Evolutionary conservation across 2,888 invertebrate species (phyloP).

Genomic region (Xestia xanthographa): DNA sequence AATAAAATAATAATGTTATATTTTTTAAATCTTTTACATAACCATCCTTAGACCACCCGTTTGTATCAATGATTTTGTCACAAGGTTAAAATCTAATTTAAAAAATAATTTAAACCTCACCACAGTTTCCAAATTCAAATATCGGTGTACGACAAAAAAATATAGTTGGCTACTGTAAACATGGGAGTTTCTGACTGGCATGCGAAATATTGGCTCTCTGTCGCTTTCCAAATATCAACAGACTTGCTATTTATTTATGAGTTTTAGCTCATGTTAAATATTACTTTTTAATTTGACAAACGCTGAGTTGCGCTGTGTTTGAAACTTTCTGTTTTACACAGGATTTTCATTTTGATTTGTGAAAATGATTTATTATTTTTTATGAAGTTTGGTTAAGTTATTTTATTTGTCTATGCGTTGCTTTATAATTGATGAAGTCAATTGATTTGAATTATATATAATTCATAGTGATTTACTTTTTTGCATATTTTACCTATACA

Average conservation of each 20-base stretch:
- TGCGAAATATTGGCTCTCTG: slow-evolving; percentile 66
- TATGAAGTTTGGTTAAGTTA: not conserved
- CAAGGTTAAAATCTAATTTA: not conserved
- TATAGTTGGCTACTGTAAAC: slow-evolving; percentile 52
- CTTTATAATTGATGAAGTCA: not conserved
- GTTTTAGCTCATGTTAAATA: slow-evolving; percentile 60
- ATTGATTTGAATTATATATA: not conserved
- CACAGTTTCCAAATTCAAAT: slow-evolving; percentile 44
- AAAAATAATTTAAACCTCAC: slow-evolving; percentile 14
- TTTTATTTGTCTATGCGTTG: not conserved
- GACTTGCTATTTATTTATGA: slow-evolving; percentile 65
- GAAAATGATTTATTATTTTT: not conserved
- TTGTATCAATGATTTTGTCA: not conserved
- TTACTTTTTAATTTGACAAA: slow-evolving; percentile 64
- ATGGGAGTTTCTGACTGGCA: slow-evolving; percentile 60
- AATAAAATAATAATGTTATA: no score
- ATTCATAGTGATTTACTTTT: not conserved
- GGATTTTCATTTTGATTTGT: slow-evolving; percentile 18
- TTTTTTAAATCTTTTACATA: not conserved
- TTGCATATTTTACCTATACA: not conserved
- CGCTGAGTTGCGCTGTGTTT: slow-evolving; percentile 25
- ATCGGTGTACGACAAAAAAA: slow-evolving; percentile 49
- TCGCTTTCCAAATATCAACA: slow-evolving; percentile 66
- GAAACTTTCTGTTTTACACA: slow-evolving; percentile 11
- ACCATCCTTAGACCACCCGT: not conserved